Evolutionary conservation across 92 coral and sea anemone genomes (phyloP).

Genomic region (Montipora capitata): DNA sequence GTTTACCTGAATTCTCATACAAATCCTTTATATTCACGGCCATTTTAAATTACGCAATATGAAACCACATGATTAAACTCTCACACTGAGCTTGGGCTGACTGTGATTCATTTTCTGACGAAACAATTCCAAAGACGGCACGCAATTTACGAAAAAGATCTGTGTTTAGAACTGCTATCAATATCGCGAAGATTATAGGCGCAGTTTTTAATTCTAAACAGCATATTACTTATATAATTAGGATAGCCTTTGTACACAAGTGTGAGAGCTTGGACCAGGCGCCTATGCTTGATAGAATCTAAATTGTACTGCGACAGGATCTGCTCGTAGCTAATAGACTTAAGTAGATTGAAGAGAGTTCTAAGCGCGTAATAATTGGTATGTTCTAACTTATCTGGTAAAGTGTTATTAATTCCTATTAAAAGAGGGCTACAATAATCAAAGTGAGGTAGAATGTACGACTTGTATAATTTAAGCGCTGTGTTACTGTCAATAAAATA

Average conservation of each 20-base stretch:
- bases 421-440: conserved; percentile 10
- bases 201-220: not conserved
- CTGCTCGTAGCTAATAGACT: conserved; percentile 9
- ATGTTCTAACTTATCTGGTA: conserved; percentile 4
- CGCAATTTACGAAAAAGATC: no score
- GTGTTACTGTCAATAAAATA: no score
- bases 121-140: no score
- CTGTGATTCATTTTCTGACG: no score
- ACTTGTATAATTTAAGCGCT: not conserved
- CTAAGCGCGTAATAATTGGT: conserved; percentile 4
- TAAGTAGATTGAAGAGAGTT: conserved; percentile 14
- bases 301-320: conserved; percentile 20
- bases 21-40: no score
- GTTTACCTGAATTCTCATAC: no score
- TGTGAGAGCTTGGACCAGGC: conserved; percentile 24
- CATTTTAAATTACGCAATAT: no score
- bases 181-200: conserved; percentile 12
- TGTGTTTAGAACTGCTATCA: not conserved
- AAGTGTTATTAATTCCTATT: conserved; percentile 5
- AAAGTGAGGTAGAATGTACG: conserved; percentile 10
- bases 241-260: conserved; percentile 4
- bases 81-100: no score
- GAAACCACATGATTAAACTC: no score
- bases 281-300: conserved; percentile 9
- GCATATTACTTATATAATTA: conserved; percentile 17